Evolutionary conservation across 2,888 invertebrate genomes (phyloP).

Genomic region (Papilio protenor): DNA sequence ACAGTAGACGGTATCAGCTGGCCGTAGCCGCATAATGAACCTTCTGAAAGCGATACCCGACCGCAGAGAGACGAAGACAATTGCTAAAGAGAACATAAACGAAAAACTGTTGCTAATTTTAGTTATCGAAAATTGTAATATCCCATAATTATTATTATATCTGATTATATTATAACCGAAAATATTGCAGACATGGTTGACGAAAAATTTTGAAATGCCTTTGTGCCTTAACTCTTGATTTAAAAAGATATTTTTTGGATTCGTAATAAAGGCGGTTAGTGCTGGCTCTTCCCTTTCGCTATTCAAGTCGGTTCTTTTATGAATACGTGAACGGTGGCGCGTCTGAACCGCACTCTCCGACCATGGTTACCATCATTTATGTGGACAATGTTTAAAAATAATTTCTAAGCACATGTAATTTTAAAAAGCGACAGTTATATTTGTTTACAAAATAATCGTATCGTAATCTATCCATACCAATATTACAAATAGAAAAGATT

Average conservation of each 20-base stretch:
- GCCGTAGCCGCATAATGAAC: slow-evolving; percentile 22
- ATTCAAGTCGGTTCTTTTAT: slow-evolving; percentile 15
- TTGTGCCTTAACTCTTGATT: background rate
- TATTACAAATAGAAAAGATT: too few species aligned
- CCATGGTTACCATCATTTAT: background rate
- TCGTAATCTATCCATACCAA: too few species aligned
- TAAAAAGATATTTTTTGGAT: background rate
- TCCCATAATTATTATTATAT: background rate
- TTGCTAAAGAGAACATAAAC: background rate
- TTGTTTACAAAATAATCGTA: too few species aligned
- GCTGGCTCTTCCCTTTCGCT: background rate
- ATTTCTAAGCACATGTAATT: too few species aligned
- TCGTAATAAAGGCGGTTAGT: background rate
- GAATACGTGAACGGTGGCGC: slow-evolving; percentile 18
- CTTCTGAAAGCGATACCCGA: slow-evolving; percentile 32
- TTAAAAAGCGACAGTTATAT: too few species aligned
- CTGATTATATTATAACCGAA: background rate
- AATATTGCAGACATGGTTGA: background rate
- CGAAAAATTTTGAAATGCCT: background rate
- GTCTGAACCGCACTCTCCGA: slow-evolving; percentile 1
- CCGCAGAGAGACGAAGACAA: slow-evolving; percentile 1
- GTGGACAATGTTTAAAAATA: background rate
- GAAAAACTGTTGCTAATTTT: background rate
- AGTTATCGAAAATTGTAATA: background rate
- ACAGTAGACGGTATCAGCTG: slow-evolving; percentile 19